Conservation (phyloP, 2,888 invertebrate species). For the Cybosia mesomella region DNA sequence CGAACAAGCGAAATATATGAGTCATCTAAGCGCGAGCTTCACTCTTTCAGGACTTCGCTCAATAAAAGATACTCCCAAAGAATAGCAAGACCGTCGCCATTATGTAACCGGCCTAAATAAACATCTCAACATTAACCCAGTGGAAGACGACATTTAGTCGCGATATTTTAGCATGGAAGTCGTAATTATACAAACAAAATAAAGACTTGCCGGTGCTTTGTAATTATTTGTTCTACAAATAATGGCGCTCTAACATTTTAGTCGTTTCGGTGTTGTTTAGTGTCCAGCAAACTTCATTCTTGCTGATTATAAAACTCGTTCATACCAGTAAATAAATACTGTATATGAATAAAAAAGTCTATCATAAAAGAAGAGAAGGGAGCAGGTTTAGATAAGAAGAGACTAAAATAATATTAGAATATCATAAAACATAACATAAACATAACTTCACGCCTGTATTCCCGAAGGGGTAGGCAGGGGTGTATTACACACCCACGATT, state of each 20-base stretch:
- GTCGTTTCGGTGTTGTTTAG: neutral
- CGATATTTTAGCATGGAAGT: conserved; percentile 55
- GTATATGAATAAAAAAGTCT: neutral
- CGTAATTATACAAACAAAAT: conserved; percentile 48
- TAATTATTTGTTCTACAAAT: conserved; percentile 46
- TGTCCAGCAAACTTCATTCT: neutral
- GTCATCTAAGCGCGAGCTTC: no score
- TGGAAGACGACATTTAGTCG: conserved; percentile 35
- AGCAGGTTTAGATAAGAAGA: no score
- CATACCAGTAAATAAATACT: neutral
- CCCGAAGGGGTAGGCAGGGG: no score
- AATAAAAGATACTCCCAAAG: neutral
- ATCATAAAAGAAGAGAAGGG: no score
- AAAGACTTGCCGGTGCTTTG: conserved; percentile 39
- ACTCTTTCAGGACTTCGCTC: no score
- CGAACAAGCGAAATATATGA: no score
- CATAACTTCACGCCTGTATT: no score
- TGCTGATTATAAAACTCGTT: neutral
- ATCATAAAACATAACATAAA: no score
- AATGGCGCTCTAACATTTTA: conserved; percentile 38
- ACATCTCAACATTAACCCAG: conserved; percentile 21
- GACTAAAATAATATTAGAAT: no score
- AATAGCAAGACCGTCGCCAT: neutral
- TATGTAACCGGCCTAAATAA: neutral
- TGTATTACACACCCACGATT: no score